phyloP scores from a whole-genome alignment of 2,797 vertebrate genomes.

The Acipenser oxyrinchus region DNA sequence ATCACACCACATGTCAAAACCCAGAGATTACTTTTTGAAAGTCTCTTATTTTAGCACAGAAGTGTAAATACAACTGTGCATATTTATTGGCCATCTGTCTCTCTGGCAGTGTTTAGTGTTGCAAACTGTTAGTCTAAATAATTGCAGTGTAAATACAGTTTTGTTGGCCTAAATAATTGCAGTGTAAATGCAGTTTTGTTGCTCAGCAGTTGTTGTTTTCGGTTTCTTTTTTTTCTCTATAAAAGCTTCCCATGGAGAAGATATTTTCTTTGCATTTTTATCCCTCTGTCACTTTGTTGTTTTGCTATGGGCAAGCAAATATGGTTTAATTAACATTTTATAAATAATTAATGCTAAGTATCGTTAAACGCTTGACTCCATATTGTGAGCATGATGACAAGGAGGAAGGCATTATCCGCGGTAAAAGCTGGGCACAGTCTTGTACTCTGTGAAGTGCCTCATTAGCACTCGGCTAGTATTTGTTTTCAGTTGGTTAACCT shows the following conservation, averaged over 20 bases:
- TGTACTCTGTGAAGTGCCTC: not conserved
- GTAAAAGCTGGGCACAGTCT: slow-evolving; percentile 8
- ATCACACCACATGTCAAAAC: no score
- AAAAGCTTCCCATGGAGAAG: slow-evolving; percentile 20
- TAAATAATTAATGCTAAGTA: slow-evolving; percentile 28
- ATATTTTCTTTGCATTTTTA: slow-evolving; percentile 25
- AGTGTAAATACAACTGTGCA: no score
- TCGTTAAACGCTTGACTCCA: slow-evolving; percentile 18
- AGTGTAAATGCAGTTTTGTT: slow-evolving; percentile 25
- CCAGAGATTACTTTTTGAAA: not conserved
- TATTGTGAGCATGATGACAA: slow-evolving; percentile 21
- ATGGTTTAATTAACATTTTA: slow-evolving; percentile 31
- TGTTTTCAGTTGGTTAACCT: slow-evolving; percentile 13
- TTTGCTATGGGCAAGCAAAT: slow-evolving; percentile 22
- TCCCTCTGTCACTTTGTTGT: slow-evolving; percentile 21
- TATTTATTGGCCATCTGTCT: slow-evolving; percentile 56
- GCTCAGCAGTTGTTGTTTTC: not conserved
- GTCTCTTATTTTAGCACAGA: no score
- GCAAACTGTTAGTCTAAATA: slow-evolving; percentile 26
- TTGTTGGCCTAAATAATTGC: slow-evolving; percentile 28
- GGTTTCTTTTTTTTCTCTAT: slow-evolving; percentile 4
- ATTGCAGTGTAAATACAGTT: slow-evolving; percentile 25
- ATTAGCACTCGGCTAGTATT: not conserved
- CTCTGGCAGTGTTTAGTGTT: slow-evolving; percentile 22
- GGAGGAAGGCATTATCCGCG: slow-evolving; percentile 22